Evolutionary conservation across 2,888 invertebrate species (phyloP).

Genomic region (Schizaphis graminum): DNA sequence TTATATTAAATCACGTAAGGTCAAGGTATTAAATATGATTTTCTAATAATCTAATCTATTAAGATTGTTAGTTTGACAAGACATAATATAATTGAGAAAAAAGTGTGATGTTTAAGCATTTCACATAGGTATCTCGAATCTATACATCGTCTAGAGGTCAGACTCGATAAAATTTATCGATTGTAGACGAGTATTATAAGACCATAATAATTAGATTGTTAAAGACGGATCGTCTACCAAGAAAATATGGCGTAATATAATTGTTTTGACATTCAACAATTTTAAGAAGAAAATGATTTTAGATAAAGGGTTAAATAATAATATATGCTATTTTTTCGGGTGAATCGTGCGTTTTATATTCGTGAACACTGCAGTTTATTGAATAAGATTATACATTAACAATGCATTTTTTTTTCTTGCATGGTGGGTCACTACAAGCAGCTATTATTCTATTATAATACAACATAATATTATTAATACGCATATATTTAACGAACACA

Average conservation of each 20-base stretch:
- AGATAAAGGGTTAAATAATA: background rate
- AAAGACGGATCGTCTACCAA: background rate
- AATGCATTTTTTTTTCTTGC: background rate
- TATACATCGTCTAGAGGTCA: background rate
- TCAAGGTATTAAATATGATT: background rate
- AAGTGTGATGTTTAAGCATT: background rate
- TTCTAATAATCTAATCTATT: background rate
- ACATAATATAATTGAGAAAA: background rate
- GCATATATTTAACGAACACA: background rate
- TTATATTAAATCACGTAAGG: background rate
- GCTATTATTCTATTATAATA: background rate
- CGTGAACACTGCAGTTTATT: background rate
- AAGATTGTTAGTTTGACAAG: background rate
- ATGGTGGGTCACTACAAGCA: background rate
- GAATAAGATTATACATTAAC: background rate
- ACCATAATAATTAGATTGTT: background rate
- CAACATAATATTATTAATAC: background rate
- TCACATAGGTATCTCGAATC: background rate
- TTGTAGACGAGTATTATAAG: background rate
- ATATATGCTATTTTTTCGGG: background rate
- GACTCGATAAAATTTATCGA: background rate
- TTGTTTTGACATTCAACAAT: constrained; percentile 2
- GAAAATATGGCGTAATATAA: background rate
- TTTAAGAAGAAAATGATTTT: background rate
- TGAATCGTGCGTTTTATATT: background rate